These are phyloP conservation scores for Agapostemon virescens DNA, from an alignment of 2,888 invertebrate species.

Conservation along the genomic window DNA sequence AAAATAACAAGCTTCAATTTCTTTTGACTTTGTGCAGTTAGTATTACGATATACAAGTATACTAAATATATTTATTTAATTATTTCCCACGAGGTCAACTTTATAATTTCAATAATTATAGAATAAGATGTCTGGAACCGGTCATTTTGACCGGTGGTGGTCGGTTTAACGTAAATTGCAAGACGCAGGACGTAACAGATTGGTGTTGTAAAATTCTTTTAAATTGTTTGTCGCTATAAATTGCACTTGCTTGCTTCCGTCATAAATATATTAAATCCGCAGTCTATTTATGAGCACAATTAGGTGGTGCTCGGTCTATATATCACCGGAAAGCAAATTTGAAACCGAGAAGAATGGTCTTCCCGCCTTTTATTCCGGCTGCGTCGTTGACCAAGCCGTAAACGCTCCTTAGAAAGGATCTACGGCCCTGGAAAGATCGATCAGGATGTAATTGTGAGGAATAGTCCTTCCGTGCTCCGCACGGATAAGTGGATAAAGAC, in stretches of 20 bases:
- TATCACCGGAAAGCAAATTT: neutral
- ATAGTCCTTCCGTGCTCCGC: constrained; percentile 68
- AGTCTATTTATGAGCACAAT: neutral
- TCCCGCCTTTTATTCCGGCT: constrained; percentile 33
- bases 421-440: constrained; percentile 61
- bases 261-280: neutral
- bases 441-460: constrained; percentile 71
- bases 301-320: neutral
- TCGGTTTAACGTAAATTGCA: too few relatives aligned
- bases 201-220: neutral
- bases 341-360: neutral
- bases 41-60: too few relatives aligned
- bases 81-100: too few relatives aligned
- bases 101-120: too few relatives aligned
- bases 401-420: constrained; percentile 45
- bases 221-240: neutral
- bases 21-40: too few relatives aligned
- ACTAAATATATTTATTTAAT: too few relatives aligned
- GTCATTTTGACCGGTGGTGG: too few relatives aligned
- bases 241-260: neutral
- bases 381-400: constrained; percentile 41
- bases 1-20: too few relatives aligned
- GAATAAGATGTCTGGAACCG: too few relatives aligned
- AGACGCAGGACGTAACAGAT: too few relatives aligned
- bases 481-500: constrained; percentile 70